Percentiles rank a stretch among this genome's conserved stretches.
Conservation (phyloP, 2,797 vertebrate genomes). For the Typhlichthys eigenmanni region DNA sequence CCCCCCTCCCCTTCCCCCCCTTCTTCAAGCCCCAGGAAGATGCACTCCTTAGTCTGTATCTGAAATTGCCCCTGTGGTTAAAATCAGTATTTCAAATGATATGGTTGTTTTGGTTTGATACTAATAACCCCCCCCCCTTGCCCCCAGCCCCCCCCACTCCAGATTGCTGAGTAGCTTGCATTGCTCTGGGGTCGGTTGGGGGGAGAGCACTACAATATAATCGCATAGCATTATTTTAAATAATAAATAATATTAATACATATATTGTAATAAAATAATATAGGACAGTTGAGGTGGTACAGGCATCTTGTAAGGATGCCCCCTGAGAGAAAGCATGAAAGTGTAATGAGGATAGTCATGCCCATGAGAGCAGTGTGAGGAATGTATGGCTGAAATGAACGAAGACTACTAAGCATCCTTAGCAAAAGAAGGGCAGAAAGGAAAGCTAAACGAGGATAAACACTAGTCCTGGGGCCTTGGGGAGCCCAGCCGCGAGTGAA, state of each 20-base stretch:
- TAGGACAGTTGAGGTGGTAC: neutral
- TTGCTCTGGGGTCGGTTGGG: too few species aligned
- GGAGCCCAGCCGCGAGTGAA: slow-evolving; percentile 16
- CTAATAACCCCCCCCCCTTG: too few species aligned
- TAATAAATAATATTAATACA: too few species aligned
- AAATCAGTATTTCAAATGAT: too few species aligned
- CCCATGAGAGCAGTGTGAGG: slow-evolving; percentile 55
- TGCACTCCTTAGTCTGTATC: too few species aligned
- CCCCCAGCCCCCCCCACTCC: too few species aligned
- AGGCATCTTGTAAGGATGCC: neutral
- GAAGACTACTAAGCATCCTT: slow-evolving; percentile 38
- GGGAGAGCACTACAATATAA: too few species aligned
- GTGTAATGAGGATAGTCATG: slow-evolving; percentile 66
- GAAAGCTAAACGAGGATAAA: slow-evolving; percentile 23
- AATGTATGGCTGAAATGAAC: slow-evolving; percentile 41
- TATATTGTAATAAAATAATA: neutral
- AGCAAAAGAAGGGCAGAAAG: slow-evolving; percentile 20
- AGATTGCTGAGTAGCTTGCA: too few species aligned
- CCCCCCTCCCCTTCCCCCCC: neutral
- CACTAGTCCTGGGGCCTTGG: neutral
- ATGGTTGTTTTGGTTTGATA: too few species aligned
- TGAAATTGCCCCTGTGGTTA: too few species aligned
- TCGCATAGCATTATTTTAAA: too few species aligned
- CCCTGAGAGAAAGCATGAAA: slow-evolving; percentile 51
- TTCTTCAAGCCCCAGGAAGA: neutral